Base-by-base conservation (phyloP, 2,888 invertebrate genomes). In the Monoplex corrugatus region DNA sequence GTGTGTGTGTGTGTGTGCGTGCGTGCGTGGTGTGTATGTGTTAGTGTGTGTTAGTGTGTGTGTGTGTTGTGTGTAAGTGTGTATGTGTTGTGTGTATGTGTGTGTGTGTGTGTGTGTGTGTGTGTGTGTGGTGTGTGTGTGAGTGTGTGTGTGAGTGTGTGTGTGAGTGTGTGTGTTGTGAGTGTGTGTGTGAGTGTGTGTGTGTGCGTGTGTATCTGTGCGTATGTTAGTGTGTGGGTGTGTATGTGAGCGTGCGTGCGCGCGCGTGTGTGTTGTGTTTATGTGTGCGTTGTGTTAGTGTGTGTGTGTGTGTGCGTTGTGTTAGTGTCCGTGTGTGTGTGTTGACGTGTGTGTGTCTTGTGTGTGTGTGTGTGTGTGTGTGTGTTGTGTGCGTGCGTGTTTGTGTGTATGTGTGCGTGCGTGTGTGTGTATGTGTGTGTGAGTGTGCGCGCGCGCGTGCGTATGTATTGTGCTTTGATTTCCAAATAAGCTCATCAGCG, bases 181-280 rank as follows among this genome's bases (percentile, higher is more conserved):
- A 28, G 68, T 68, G 68, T 68, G 68, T 68, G 68, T 68, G 68
- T 68, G 68, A 28, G 68, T 68, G 68, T 3, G 68, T 68, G 68
- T 68, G 68, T 68, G 68, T 68, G 68, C n/a, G 68, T 68, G 68
- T 68, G 68, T 68, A n/a, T 68, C 28, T 68, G 28, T 3, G 68
- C n/a, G 68, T 68, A n/a, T 68, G 68, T 68, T 19, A 28, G 68
- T 68, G 68, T 68, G n/a, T n/a, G n/a, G n/a, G 68, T 68, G 68
- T 68, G 68, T 68, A n/a, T 68, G 68, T 68, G 68, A 28, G 68
- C n/a, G 2, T 68, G 68, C n/a, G 68, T 68, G 2, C n/a, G 68
- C n/a, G 68, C n/a, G 2, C n/a, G 68, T 68, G 68, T 3, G 68
- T 2, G 68, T 3, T 3, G 68, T 0, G 5, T 3, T 23, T 3